phyloP scores from a whole-genome alignment of 2,888 invertebrate genomes.

The Marronus borbonicus region DNA sequence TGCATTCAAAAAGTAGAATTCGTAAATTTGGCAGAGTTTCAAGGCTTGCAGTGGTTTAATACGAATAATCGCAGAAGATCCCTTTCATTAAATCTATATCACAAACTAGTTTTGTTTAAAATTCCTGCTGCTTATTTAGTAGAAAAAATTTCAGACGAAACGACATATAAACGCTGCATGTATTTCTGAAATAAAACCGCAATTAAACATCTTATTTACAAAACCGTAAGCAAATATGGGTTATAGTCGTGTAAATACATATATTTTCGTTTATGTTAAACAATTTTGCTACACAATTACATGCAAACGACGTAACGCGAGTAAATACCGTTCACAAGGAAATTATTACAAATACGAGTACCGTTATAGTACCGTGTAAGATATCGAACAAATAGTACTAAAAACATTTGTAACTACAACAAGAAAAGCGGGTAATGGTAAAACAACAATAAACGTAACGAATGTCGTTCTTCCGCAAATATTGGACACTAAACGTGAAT shows the following conservation, averaged over 20 bases:
- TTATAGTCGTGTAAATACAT: no score
- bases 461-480: slow-evolving; percentile 3
- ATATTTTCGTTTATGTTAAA: neutral
- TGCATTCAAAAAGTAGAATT: no score
- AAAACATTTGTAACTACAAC: slow-evolving; percentile 11
- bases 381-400: slow-evolving; percentile 10
- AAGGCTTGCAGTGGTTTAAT: no score
- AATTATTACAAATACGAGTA: slow-evolving; percentile 16
- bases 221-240: slow-evolving; percentile 1
- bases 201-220: neutral
- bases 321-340: neutral
- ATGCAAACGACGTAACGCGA: neutral
- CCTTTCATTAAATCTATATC: no score
- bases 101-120: no score
- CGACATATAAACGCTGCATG: no score
- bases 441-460: slow-evolving; percentile 21
- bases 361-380: neutral
- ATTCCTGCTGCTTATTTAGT: no score
- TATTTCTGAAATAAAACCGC: neutral
- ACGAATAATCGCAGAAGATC: no score
- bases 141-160: no score
- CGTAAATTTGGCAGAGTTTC: no score
- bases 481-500: neutral
- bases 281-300: no score
- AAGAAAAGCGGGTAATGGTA: slow-evolving; percentile 27